Conservation (phyloP, 2,113 vertebrate species). For the Sapayoa aenigma region DNA sequence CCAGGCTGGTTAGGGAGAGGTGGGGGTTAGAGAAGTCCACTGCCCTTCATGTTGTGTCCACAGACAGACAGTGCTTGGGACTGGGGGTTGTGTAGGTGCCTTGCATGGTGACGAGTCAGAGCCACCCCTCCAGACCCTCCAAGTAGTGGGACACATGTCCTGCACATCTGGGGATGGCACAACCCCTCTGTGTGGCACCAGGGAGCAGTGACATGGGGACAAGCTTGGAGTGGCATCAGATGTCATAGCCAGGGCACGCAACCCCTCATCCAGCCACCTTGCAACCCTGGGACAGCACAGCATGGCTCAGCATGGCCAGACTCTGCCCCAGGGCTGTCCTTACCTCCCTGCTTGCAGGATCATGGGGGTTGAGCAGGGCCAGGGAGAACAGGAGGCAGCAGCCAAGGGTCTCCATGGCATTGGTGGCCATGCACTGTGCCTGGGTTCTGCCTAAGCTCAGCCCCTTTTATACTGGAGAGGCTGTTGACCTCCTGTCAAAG, state of each 20-base stretch:
- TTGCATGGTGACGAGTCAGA: too few species aligned
- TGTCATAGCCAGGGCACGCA: neutral
- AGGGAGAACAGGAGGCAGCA: neutral
- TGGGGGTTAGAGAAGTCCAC: neutral
- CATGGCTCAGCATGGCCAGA: fast-evolving
- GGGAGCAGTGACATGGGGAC: fast-evolving
- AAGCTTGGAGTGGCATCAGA: neutral
- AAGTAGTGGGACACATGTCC: fast-evolving
- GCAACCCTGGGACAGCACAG: fast-evolving
- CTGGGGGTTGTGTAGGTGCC: neutral
- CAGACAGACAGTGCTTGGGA: neutral
- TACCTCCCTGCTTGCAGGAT: neutral
- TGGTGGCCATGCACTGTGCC: fast-evolving
- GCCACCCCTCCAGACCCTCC: neutral
- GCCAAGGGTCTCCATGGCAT: neutral
- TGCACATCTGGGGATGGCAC: neutral
- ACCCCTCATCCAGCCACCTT: neutral
- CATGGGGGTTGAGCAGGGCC: fast-evolving
- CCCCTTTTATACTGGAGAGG: neutral
- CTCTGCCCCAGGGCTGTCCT: neutral
- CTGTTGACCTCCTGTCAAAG: neutral
- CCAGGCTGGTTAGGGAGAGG: fast-evolving
- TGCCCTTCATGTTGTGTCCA: neutral
- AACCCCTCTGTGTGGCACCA: fast-evolving
- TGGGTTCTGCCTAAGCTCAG: fast-evolving